phyloP scores from a whole-genome alignment of 2,113 vertebrate species.

The Donacobius atricapilla region DNA sequence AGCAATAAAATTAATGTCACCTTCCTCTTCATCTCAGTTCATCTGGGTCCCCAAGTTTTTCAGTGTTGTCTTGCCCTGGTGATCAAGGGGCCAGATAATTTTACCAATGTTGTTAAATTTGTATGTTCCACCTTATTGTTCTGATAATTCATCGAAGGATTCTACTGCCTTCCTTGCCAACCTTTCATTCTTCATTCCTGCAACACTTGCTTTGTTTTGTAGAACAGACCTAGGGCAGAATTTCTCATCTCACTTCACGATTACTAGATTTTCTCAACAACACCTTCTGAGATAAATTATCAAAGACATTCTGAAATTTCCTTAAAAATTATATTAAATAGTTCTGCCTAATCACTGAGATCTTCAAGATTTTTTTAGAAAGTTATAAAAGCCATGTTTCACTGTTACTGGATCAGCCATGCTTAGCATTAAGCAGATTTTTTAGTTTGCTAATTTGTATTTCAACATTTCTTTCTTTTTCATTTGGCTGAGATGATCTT shows the following conservation, averaged over 20 bases:
- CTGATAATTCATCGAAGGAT: background rate
- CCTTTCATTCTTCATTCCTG: background rate
- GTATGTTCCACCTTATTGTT: background rate
- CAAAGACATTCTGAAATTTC: background rate
- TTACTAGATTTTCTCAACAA: background rate
- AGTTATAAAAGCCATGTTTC: background rate
- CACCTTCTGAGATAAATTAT: background rate
- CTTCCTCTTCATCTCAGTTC: background rate
- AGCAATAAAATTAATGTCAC: background rate
- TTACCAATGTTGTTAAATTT: background rate
- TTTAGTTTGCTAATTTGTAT: background rate
- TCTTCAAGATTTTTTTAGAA: background rate
- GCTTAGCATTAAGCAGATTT: background rate
- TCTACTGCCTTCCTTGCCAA: background rate
- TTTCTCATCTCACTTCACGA: background rate
- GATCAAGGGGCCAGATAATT: background rate
- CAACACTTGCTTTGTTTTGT: background rate
- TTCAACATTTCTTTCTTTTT: background rate
- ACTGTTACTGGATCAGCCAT: background rate
- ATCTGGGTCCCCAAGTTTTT: background rate
- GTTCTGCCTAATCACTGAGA: background rate
- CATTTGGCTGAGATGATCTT: background rate
- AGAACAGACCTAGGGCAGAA: background rate
- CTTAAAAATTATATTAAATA: background rate
- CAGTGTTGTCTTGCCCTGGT: fast-evolving